A percentile compares a stretch with the other conserved stretches of the same genome.
Evolutionary conservation across 64 coral and sea anemone genomes (phyloP).

Genomic region (Montipora capricornis): DNA sequence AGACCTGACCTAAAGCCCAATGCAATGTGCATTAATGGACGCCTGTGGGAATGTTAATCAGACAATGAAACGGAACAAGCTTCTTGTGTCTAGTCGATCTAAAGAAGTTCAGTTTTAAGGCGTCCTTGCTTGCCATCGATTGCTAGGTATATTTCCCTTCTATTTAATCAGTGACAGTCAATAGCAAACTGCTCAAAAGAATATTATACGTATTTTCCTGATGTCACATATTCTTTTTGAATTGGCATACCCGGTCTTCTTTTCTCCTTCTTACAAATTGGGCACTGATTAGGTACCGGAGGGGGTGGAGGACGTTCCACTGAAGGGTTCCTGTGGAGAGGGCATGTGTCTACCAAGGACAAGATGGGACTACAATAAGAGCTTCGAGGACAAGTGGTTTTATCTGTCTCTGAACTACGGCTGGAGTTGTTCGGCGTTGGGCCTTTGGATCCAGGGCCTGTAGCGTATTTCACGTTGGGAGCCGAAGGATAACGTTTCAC

Average conservation of each 20-base stretch:
- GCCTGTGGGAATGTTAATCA: too few relatives aligned
- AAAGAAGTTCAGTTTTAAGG: too few relatives aligned
- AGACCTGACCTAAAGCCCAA: too few relatives aligned
- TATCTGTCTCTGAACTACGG: constrained; percentile 24
- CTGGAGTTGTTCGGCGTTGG: constrained; percentile 16
- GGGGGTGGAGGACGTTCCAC: constrained; percentile 27
- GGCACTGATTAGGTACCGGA: constrained; percentile 66
- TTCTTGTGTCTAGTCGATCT: too few relatives aligned
- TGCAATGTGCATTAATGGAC: too few relatives aligned
- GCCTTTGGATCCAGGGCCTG: background rate
- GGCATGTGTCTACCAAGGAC: constrained; percentile 76
- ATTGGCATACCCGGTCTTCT: constrained; percentile 27
- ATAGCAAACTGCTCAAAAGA: background rate
- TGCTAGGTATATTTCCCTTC: background rate
- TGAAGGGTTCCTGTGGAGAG: constrained; percentile 60
- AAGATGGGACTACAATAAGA: constrained; percentile 91
- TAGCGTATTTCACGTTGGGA: background rate
- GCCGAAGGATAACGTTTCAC: constrained; percentile 4
- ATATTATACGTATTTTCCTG: constrained; percentile 78
- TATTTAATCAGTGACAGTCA: background rate
- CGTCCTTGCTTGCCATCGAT: too few relatives aligned
- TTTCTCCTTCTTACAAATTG: constrained; percentile 80
- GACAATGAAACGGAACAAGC: too few relatives aligned
- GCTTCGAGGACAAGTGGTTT: constrained; percentile 33
- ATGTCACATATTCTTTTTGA: constrained; percentile 61